phyloP scores from a whole-genome alignment of 2,888 invertebrate genomes.

The Eupithecia vulgata region DNA sequence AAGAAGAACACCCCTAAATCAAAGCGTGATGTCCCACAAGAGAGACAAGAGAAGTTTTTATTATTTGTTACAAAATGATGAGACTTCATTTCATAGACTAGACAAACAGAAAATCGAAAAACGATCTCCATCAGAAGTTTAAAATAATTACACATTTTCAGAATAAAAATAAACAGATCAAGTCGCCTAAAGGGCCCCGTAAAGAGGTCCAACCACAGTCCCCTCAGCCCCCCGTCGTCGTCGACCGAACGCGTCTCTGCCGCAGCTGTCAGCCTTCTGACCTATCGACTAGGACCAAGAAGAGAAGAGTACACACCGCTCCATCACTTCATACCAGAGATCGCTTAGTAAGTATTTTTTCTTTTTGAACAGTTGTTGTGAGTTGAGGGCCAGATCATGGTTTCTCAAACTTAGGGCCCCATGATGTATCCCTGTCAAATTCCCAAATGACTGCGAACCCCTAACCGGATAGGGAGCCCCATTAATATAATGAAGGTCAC shows the following conservation, averaged over 20 bases:
- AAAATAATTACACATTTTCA: conserved; percentile 10
- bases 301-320: conserved; percentile 22
- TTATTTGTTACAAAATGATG: neutral
- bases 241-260: conserved; percentile 45
- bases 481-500: no score
- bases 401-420: neutral
- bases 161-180: conserved; percentile 33
- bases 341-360: conserved; percentile 9
- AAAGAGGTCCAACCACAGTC: neutral
- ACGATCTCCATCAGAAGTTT: neutral
- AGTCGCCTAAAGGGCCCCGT: conserved; percentile 14
- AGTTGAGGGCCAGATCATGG: neutral
- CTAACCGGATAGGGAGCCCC: no score
- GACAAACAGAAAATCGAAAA: neutral
- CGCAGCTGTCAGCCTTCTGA: conserved; percentile 48
- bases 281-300: conserved; percentile 10
- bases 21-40: no score
- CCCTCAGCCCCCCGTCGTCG: conserved; percentile 43
- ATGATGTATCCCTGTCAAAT: neutral
- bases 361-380: neutral
- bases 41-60: no score
- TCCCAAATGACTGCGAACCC: neutral
- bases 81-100: neutral
- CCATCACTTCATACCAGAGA: neutral
- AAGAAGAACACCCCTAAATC: no score